A percentile compares a stretch with the other conserved stretches of the same genome.
Conservation (phyloP, 1,140 invertebrate species). For the Trichogramma pretiosum region DNA sequence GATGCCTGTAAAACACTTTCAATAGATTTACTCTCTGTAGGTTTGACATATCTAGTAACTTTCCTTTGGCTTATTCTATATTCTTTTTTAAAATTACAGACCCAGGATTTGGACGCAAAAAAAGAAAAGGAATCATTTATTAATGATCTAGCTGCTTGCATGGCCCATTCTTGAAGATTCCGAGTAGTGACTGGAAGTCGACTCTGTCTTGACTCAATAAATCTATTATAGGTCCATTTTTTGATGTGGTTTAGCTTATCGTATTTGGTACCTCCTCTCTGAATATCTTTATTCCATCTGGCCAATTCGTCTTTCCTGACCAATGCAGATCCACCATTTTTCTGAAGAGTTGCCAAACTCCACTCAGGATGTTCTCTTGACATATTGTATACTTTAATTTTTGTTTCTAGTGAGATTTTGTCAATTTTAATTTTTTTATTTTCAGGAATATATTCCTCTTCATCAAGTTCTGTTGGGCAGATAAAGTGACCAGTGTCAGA, state of each 20-base stretch:
- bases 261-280: slow-evolving; percentile 15
- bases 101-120: slow-evolving; percentile 17
- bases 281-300: slow-evolving; percentile 14
- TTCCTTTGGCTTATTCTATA: slow-evolving; percentile 21
- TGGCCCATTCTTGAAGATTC: slow-evolving; percentile 21
- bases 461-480: too few species aligned
- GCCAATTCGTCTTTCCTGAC: slow-evolving; percentile 8
- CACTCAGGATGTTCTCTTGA: slow-evolving; percentile 16
- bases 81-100: slow-evolving; percentile 17
- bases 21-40: slow-evolving; percentile 14
- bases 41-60: slow-evolving; percentile 21
- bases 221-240: slow-evolving; percentile 19
- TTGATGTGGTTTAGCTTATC: slow-evolving; percentile 19
- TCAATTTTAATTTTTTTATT: slow-evolving; percentile 3
- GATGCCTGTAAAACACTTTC: slow-evolving; percentile 10
- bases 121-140: slow-evolving; percentile 14
- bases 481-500: too few species aligned
- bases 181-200: slow-evolving; percentile 20
- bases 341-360: slow-evolving; percentile 17
- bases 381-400: slow-evolving; percentile 16
- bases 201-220: slow-evolving; percentile 16
- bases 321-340: slow-evolving; percentile 9
- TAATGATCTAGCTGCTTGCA: slow-evolving; percentile 19
- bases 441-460: too few species aligned
- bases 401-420: slow-evolving; percentile 9